A percentile compares a stretch with the other conserved stretches of the same genome.
phyloP scores from a whole-genome alignment of 2,888 invertebrate species.

The Zygaena filipendulae region DNA sequence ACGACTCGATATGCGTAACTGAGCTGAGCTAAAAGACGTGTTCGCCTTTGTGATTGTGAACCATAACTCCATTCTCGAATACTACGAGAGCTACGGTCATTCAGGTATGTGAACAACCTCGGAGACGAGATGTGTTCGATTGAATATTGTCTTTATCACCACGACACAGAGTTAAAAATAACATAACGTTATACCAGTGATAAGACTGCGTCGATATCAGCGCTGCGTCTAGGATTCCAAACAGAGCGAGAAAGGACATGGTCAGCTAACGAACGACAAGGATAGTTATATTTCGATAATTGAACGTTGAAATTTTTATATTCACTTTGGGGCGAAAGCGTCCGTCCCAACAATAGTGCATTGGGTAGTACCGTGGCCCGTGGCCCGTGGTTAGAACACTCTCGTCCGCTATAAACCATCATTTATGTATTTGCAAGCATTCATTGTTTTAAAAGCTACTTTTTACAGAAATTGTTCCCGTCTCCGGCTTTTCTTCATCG shows the following conservation, averaged over 20 bases:
- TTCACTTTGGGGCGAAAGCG: conserved; percentile 53
- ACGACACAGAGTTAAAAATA: conserved; percentile 29
- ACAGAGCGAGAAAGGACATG: conserved; percentile 31
- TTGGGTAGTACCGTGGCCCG: too few relatives aligned
- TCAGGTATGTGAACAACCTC: conserved; percentile 62
- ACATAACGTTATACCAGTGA: conserved; percentile 29
- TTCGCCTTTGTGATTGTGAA: conserved; percentile 36
- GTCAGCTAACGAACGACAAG: conserved; percentile 21
- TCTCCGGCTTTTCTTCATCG: too few relatives aligned
- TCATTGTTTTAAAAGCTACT: conserved; percentile 23
- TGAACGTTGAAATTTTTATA: conserved; percentile 60
- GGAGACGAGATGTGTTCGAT: conserved; percentile 25
- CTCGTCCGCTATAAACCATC: conserved; percentile 19
- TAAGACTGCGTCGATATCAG: conserved; percentile 66
- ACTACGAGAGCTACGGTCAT: conserved; percentile 60
- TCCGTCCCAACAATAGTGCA: conserved; percentile 41
- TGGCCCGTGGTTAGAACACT: too few relatives aligned
- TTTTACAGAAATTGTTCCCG: conserved; percentile 17
- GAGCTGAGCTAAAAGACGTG: conserved; percentile 24
- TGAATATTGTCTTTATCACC: conserved; percentile 31
- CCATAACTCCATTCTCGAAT: conserved; percentile 50
- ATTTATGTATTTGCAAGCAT: conserved; percentile 16
- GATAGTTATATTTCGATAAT: conserved; percentile 41
- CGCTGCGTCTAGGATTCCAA: conserved; percentile 58
- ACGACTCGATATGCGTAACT: conserved; percentile 32